Evolutionary conservation across 2,888 invertebrate genomes (phyloP).

Genomic region (Agrotis segetum): DNA sequence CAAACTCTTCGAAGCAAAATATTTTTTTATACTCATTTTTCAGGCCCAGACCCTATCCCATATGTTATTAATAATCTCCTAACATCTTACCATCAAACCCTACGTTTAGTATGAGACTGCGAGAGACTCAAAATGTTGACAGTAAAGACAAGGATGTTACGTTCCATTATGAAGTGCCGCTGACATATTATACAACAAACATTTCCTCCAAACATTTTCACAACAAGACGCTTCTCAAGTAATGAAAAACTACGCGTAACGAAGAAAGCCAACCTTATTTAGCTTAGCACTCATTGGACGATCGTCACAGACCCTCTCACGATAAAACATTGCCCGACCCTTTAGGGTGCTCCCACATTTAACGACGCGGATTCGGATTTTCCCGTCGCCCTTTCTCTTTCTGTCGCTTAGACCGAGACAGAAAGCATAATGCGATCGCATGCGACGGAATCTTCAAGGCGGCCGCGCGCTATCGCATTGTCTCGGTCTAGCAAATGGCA

Average conservation of each 20-base stretch:
- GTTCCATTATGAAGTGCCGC: neutral
- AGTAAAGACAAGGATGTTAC: neutral
- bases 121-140: neutral
- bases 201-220: neutral
- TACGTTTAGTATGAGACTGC: neutral
- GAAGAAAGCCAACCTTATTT: conserved; percentile 17
- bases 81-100: neutral
- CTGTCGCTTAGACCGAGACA: too few species aligned
- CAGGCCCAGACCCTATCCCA: too few species aligned
- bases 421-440: too few species aligned
- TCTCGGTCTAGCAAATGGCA: too few species aligned
- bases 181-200: neutral
- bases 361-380: too few species aligned
- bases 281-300: conserved; percentile 35
- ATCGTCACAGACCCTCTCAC: neutral
- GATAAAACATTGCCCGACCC: conserved; percentile 57
- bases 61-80: neutral
- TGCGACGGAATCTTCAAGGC: too few species aligned
- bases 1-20: too few species aligned
- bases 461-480: too few species aligned
- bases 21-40: too few species aligned
- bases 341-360: too few species aligned
- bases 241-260: neutral
- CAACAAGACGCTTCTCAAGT: neutral
- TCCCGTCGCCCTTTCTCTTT: too few species aligned